Conservation (phyloP, 2,888 invertebrate genomes). For the Scrobipalpa costella region DNA sequence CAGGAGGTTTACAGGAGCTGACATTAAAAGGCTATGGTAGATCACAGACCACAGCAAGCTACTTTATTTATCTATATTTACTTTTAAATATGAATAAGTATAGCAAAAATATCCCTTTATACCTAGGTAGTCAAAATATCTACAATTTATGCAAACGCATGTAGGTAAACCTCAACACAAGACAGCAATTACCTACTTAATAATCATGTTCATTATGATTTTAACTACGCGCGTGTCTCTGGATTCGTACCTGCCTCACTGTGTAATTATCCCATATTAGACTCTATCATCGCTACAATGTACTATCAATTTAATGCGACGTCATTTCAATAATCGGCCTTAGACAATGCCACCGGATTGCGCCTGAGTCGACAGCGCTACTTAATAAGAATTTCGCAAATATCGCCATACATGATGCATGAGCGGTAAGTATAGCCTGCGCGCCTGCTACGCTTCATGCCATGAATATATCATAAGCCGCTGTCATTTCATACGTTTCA, state of each 20-base stretch:
- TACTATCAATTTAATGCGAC: constrained; percentile 67
- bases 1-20: too few relatives aligned
- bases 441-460: constrained; percentile 41
- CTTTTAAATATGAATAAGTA: too few relatives aligned
- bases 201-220: not conserved
- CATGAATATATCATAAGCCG: constrained; percentile 48
- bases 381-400: constrained; percentile 54
- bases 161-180: too few relatives aligned
- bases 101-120: too few relatives aligned
- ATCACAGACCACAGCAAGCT: too few relatives aligned
- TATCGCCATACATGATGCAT: constrained; percentile 53
- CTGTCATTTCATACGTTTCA: constrained; percentile 32
- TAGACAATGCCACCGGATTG: constrained; percentile 63
- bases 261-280: constrained; percentile 72
- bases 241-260: constrained; percentile 41
- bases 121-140: too few relatives aligned
- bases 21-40: too few relatives aligned
- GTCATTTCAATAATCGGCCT: constrained; percentile 65
- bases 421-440: constrained; percentile 46
- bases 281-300: constrained; percentile 64
- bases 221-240: not conserved
- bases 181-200: too few relatives aligned
- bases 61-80: too few relatives aligned
- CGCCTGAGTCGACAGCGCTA: constrained; percentile 40
- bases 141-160: too few relatives aligned